These are phyloP conservation scores for Aotus griseimembra DNA, from an alignment of 2,797 vertebrate genomes.

Conservation along the genomic window DNA sequence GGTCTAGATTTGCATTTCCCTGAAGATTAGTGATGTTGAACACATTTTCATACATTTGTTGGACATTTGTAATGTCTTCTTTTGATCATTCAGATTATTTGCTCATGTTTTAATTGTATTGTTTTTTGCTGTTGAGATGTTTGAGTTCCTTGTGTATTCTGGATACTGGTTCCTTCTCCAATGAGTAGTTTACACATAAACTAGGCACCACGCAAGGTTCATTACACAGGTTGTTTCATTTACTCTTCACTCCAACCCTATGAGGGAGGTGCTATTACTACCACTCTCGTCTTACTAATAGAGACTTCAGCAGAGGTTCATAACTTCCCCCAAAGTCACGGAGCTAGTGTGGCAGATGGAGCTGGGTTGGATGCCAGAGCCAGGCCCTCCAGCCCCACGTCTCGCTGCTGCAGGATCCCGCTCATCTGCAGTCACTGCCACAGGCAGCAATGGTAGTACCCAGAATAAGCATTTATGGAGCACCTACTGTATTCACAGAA, in stretches of 20 bases:
- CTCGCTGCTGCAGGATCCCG: neutral
- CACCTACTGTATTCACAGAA: neutral
- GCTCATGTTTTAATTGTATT: no score
- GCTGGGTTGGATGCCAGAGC: no score
- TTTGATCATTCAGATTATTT: no score
- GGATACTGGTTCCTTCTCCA: no score
- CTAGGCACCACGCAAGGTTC: no score
- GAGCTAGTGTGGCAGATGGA: neutral
- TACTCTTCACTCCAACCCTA: neutral
- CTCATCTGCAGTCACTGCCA: fast-evolving
- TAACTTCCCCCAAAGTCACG: neutral
- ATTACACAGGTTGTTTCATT: fast-evolving
- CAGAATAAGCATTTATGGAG: neutral
- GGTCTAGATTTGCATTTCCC: no score
- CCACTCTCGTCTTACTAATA: neutral
- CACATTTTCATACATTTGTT: no score
- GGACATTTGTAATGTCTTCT: no score
- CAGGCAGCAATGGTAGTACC: fast-evolving
- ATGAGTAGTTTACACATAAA: no score
- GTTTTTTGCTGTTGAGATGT: no score
- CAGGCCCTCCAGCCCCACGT: fast-evolving
- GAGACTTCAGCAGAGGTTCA: neutral
- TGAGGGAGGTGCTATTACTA: neutral
- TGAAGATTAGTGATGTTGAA: no score
- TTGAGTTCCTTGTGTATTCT: no score